Percentiles rank a stretch among this genome's conserved stretches.
Conservation (phyloP, 2,888 invertebrate species). For the Melitaea athalia region DNA sequence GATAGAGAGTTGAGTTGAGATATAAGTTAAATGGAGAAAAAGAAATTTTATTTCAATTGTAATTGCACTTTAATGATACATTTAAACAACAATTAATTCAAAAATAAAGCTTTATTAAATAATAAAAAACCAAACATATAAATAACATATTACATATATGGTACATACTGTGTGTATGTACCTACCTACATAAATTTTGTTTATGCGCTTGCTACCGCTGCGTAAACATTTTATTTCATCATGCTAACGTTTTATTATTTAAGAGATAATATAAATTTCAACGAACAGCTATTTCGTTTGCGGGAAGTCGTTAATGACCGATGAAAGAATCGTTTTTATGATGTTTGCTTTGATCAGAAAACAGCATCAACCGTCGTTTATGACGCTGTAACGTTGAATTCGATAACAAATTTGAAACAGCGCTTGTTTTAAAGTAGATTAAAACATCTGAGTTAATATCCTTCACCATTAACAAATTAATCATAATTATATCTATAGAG, state of each 20-base stretch:
- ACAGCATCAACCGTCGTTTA: slow-evolving; percentile 69
- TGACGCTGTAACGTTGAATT: slow-evolving; percentile 57
- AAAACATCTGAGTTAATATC: neutral
- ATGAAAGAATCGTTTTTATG: slow-evolving; percentile 70
- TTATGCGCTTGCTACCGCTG: slow-evolving; percentile 3
- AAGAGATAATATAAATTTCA: slow-evolving; percentile 55
- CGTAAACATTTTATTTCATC: slow-evolving; percentile 33
- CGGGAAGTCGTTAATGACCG: slow-evolving; percentile 69
- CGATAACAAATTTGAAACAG: slow-evolving; percentile 8
- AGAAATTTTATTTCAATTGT: too few relatives aligned
- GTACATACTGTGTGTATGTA: too few relatives aligned
- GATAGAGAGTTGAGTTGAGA: too few relatives aligned
- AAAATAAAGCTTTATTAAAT: too few relatives aligned
- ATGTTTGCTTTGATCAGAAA: slow-evolving; percentile 72
- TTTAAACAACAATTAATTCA: too few relatives aligned
- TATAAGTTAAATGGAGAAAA: too few relatives aligned
- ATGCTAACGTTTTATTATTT: slow-evolving; percentile 32
- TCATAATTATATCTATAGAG: too few relatives aligned
- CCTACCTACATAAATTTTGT: neutral
- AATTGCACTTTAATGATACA: too few relatives aligned
- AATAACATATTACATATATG: too few relatives aligned
- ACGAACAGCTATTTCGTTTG: slow-evolving; percentile 62
- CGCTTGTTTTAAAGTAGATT: neutral
- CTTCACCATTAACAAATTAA: neutral
- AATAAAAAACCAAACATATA: too few relatives aligned